Evolutionary conservation across 2,888 invertebrate species (phyloP).

Genomic region (Spodoptera picta): DNA sequence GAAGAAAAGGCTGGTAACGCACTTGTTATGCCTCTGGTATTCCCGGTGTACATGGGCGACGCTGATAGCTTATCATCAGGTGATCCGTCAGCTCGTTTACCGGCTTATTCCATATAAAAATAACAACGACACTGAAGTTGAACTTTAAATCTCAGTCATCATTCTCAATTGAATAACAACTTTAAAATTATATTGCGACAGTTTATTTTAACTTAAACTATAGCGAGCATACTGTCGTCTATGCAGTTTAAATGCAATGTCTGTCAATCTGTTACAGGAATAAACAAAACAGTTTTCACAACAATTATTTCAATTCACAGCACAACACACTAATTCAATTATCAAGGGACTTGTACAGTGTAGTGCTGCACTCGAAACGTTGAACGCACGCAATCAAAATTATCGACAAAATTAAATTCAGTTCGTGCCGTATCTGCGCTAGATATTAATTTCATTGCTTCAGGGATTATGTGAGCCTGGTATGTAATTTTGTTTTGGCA

Average conservation of each 20-base stretch:
- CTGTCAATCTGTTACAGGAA: neutral
- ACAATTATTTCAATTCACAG: slow-evolving; percentile 5
- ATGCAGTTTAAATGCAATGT: neutral
- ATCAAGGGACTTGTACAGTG: slow-evolving; percentile 22
- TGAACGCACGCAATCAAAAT: slow-evolving; percentile 25
- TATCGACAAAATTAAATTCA: slow-evolving; percentile 44
- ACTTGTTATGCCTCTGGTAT: too few species aligned
- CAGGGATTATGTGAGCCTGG: neutral
- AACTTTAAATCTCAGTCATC: too few species aligned
- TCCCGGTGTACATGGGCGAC: too few species aligned
- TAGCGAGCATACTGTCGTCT: too few species aligned
- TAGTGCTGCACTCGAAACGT: slow-evolving; percentile 29
- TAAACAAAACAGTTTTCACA: neutral
- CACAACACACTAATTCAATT: slow-evolving; percentile 12
- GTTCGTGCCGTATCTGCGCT: slow-evolving; percentile 8
- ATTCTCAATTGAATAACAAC: too few species aligned
- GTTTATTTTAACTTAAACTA: too few species aligned
- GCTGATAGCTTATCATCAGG: too few species aligned
- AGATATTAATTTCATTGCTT: slow-evolving; percentile 13
- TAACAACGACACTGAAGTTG: too few species aligned
- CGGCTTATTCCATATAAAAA: too few species aligned
- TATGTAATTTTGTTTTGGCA: neutral
- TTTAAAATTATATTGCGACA: too few species aligned
- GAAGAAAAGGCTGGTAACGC: too few species aligned
- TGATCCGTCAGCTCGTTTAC: too few species aligned